phyloP scores from a whole-genome alignment of 1,140 invertebrate species.

The Drosophila albomicans region DNA sequence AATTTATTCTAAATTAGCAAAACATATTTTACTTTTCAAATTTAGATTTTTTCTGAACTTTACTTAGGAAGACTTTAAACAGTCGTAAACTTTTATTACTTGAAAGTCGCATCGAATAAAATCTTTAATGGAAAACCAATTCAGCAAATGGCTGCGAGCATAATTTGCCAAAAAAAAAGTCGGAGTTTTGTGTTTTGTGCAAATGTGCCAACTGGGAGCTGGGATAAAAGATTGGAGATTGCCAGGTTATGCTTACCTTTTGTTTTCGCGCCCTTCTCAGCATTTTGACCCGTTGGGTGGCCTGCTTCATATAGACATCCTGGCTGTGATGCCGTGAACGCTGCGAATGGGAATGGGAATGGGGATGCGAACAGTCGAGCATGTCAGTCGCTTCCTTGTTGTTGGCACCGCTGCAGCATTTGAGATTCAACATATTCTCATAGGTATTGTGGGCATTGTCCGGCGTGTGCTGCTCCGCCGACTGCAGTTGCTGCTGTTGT shows the following conservation, averaged over 20 bases:
- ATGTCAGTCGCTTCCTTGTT: constrained; percentile 46
- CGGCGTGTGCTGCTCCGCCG: constrained; percentile 53
- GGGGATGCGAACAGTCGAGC: constrained; percentile 55
- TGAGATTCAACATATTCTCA: constrained; percentile 81
- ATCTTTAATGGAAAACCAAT: not conserved
- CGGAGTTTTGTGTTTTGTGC: constrained; percentile 1
- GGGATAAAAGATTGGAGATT: constrained; percentile 10
- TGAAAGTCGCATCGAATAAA: not conserved
- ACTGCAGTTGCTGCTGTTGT: constrained; percentile 27
- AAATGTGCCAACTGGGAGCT: not conserved
- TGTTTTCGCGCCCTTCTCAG: constrained; percentile 81
- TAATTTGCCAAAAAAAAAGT: not conserved
- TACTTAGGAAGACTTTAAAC: not conserved
- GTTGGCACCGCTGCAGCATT: constrained; percentile 63
- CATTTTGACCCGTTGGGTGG: constrained; percentile 80
- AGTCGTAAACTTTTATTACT: not conserved
- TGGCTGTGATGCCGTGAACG: constrained; percentile 49
- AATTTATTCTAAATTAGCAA: no score
- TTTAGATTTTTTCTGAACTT: not conserved
- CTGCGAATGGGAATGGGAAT: constrained; percentile 19
- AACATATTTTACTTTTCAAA: no score
- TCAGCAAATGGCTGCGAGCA: not conserved
- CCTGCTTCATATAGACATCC: constrained; percentile 83
- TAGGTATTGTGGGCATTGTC: constrained; percentile 77
- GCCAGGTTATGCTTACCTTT: constrained; percentile 72